Percentiles rank a stretch among this genome's conserved stretches.
phyloP scores from a whole-genome alignment of 2,888 invertebrate species.

The Neoaliturus tenellus region DNA sequence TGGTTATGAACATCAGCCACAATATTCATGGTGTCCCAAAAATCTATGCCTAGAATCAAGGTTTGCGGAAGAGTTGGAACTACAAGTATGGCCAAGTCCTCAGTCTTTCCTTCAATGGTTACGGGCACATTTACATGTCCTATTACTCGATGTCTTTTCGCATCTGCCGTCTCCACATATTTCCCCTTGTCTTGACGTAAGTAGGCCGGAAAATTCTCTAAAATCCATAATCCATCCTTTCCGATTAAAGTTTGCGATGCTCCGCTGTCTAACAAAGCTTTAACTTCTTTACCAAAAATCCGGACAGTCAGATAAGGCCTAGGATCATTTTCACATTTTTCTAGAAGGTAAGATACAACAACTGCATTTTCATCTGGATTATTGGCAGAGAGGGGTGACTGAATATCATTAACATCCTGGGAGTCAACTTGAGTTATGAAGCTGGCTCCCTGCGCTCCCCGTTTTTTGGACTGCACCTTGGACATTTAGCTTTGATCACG shows the following conservation, averaged over 20 bases:
- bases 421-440: not conserved
- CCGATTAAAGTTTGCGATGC: not conserved
- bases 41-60: conserved; percentile 11
- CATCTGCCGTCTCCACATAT: not conserved
- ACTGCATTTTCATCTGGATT: not conserved
- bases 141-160: not conserved
- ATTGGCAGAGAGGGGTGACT: too few relatives aligned
- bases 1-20: not conserved
- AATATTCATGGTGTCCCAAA: conserved; percentile 14
- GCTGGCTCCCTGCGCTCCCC: not conserved
- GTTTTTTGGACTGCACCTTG: not conserved
- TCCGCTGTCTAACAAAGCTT: not conserved
- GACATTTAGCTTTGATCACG: not conserved
- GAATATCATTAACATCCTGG: not conserved
- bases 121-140: not conserved
- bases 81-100: not conserved
- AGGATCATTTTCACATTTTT: not conserved
- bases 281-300: conserved; percentile 4
- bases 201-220: not conserved
- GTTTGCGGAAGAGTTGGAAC: not conserved
- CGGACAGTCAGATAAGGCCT: not conserved
- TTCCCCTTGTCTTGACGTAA: not conserved
- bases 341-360: not conserved
- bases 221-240: not conserved
- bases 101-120: not conserved